Conservation (phyloP, 2,888 invertebrate species). For the Creontiades dilutus region DNA sequence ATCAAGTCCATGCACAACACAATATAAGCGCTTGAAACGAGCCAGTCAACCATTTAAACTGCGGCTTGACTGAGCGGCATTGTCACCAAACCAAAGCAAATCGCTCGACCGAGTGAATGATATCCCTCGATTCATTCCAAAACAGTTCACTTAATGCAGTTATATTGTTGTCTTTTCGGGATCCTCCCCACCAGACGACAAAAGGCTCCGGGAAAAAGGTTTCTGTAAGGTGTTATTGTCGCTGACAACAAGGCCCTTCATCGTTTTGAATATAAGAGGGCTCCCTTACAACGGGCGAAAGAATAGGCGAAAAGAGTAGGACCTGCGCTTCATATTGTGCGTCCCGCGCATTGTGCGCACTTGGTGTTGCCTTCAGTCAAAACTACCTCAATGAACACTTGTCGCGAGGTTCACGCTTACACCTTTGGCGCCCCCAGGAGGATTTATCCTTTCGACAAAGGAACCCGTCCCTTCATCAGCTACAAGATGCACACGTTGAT, state of each 20-base stretch:
- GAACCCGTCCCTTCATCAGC: slow-evolving; percentile 27
- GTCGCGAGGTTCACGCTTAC: slow-evolving; percentile 50
- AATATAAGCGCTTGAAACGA: slow-evolving; percentile 16
- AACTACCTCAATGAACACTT: slow-evolving; percentile 71
- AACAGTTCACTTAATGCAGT: slow-evolving; percentile 54
- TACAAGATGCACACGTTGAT: slow-evolving; percentile 1
- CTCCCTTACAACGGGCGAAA: slow-evolving; percentile 56
- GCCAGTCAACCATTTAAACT: neutral
- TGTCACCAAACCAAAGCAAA: slow-evolving; percentile 46
- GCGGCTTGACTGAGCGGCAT: slow-evolving; percentile 25
- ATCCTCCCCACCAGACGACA: slow-evolving; percentile 40
- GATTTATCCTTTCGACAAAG: slow-evolving; percentile 7
- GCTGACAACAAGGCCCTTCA: slow-evolving; percentile 62
- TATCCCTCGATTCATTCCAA: slow-evolving; percentile 62
- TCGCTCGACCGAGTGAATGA: slow-evolving; percentile 52
- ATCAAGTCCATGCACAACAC: neutral
- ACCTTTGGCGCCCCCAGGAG: slow-evolving; percentile 19
- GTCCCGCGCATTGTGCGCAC: slow-evolving; percentile 52
- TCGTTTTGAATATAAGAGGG: slow-evolving; percentile 69
- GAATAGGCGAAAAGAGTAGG: slow-evolving; percentile 67
- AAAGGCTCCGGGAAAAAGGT: slow-evolving; percentile 44
- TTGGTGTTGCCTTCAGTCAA: slow-evolving; percentile 47
- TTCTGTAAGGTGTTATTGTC: slow-evolving; percentile 70
- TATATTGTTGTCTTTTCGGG: slow-evolving; percentile 62
- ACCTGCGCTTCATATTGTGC: slow-evolving; percentile 70